Conservation (phyloP, 2,113 vertebrate species). For the Megalops atlanticus region DNA sequence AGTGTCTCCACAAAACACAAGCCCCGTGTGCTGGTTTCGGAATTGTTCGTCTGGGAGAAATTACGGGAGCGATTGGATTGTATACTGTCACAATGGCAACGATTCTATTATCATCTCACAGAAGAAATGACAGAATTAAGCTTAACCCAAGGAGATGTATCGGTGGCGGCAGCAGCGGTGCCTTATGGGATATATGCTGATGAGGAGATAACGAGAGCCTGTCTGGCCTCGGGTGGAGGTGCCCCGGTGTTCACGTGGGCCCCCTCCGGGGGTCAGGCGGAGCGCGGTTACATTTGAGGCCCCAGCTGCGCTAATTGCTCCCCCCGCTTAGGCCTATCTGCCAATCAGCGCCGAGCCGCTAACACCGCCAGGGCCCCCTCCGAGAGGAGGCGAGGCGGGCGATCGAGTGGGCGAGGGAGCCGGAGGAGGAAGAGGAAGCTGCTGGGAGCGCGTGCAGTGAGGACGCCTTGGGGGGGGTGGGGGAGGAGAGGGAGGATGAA, state of each 20-base stretch:
- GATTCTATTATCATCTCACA: not conserved
- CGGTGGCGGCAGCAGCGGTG: not conserved
- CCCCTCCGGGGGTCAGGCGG: conserved; percentile 48
- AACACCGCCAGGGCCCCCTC: conserved; percentile 67
- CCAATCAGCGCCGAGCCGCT: conserved; percentile 74
- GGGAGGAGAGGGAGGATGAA: not conserved
- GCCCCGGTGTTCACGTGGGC: not conserved
- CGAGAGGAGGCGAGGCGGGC: conserved; percentile 67
- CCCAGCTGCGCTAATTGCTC: conserved; percentile 77
- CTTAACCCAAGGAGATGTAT: not conserved
- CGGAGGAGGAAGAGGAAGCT: conserved; percentile 42
- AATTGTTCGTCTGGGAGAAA: not conserved
- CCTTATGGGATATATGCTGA: not conserved
- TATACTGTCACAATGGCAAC: not conserved
- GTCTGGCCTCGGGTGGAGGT: not conserved
- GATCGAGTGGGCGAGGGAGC: conserved; percentile 28
- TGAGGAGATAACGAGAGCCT: conserved; percentile 1
- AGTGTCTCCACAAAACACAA: not conserved
- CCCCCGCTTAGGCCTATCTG: conserved; percentile 79
- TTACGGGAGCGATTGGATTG: not conserved
- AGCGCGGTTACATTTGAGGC: conserved; percentile 74
- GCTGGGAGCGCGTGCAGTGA: conserved; percentile 20
- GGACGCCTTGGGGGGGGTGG: not conserved
- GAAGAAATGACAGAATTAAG: not conserved
- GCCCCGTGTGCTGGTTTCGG: too few relatives aligned